These are phyloP conservation scores for Noctua fimbriata DNA, from an alignment of 2,888 invertebrate species.

Conservation along the genomic window DNA sequence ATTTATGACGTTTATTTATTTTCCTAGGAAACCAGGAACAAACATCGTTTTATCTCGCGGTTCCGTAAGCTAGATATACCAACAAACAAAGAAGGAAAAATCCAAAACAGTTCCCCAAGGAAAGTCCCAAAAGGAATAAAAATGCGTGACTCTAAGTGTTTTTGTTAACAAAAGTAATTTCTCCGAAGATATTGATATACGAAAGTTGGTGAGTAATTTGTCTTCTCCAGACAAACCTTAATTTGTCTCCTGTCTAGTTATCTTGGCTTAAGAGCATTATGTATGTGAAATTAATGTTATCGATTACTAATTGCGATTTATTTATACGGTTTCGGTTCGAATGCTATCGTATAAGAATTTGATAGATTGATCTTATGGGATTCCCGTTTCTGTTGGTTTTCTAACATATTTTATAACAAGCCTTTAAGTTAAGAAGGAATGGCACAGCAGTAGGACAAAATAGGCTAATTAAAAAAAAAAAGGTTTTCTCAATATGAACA, in stretches of 20 bases:
- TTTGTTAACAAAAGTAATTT: slow-evolving; percentile 63
- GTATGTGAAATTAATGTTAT: slow-evolving; percentile 33
- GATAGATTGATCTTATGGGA: not conserved
- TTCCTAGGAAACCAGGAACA: not conserved
- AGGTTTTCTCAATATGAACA: too few relatives aligned
- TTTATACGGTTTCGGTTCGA: not conserved
- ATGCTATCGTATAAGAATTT: not conserved
- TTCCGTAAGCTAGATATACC: not conserved
- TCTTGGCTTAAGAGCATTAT: slow-evolving; percentile 14
- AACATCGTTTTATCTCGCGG: not conserved
- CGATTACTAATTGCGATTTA: slow-evolving; percentile 24
- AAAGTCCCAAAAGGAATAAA: slow-evolving; percentile 28
- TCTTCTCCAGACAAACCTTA: slow-evolving; percentile 41
- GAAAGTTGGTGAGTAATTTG: slow-evolving; percentile 49
- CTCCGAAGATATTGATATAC: slow-evolving; percentile 48
- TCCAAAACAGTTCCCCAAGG: slow-evolving; percentile 23
- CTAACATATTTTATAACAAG: too few relatives aligned
- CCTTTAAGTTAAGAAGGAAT: too few relatives aligned
- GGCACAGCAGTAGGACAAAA: too few relatives aligned
- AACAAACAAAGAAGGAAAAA: slow-evolving; percentile 34
- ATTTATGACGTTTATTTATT: not conserved
- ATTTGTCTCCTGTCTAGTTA: slow-evolving; percentile 48
- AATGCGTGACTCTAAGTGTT: slow-evolving; percentile 41
- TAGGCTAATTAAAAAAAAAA: too few relatives aligned
- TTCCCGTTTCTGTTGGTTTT: not conserved